phyloP scores from a whole-genome alignment of 1,140 invertebrate genomes.

The Popillia japonica region DNA sequence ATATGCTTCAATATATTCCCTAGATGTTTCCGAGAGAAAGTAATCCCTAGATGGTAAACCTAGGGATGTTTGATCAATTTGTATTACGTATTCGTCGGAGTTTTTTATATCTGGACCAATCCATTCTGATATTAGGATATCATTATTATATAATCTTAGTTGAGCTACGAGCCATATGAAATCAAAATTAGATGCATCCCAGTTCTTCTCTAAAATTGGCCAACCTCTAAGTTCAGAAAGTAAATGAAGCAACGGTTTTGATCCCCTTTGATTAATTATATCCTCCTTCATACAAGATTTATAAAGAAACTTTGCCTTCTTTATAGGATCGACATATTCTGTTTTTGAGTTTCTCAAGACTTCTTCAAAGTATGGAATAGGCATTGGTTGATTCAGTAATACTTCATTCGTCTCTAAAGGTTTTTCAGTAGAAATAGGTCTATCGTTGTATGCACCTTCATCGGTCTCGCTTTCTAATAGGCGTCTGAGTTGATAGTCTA shows the following conservation, averaged over 20 bases:
- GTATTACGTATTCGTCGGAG: slow-evolving; percentile 85
- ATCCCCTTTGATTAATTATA: slow-evolving; percentile 64
- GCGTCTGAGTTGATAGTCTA: slow-evolving; percentile 74
- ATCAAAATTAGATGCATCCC: slow-evolving; percentile 73
- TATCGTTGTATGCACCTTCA: slow-evolving; percentile 34
- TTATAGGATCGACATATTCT: slow-evolving; percentile 62
- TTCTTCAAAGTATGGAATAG: slow-evolving; percentile 37
- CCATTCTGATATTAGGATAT: slow-evolving; percentile 83
- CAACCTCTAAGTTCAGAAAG: slow-evolving; percentile 81
- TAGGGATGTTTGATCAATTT: slow-evolving; percentile 87
- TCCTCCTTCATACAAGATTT: slow-evolving; percentile 85
- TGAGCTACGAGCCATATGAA: slow-evolving; percentile 79
- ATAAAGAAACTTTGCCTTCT: slow-evolving; percentile 83
- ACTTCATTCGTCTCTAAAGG: slow-evolving; percentile 29
- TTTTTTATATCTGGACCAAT: slow-evolving; percentile 90
- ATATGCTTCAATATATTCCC: slow-evolving; percentile 79
- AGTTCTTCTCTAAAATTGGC: slow-evolving; percentile 78
- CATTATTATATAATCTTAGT: slow-evolving; percentile 82
- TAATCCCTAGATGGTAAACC: slow-evolving; percentile 88
- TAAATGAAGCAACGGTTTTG: slow-evolving; percentile 75
- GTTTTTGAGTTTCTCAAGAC: slow-evolving; percentile 18
- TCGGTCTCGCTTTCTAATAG: slow-evolving; percentile 67
- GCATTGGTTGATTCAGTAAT: slow-evolving; percentile 9
- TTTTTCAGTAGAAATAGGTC: not conserved
- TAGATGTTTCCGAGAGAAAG: slow-evolving; percentile 77